Base-by-base conservation (phyloP, 2,888 invertebrate species). In the Ypsolopha sequella region DNA sequence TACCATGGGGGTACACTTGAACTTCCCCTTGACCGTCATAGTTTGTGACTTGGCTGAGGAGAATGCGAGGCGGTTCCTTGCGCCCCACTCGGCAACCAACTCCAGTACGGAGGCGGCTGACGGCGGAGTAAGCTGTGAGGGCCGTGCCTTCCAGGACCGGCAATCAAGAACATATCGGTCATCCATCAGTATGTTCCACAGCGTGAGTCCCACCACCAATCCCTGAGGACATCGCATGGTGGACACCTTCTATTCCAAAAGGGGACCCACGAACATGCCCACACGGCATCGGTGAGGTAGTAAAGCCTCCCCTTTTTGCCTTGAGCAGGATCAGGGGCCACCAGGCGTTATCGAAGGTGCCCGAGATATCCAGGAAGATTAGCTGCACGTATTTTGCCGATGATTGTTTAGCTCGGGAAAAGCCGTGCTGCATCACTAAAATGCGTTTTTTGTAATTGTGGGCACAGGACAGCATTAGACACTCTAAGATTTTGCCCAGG, bases 401-500 rank as follows among this genome's bases (percentile, higher is more conserved):
- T n/a, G n/a, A n/a, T n/a, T n/a, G n/a, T n/a, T n/a, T n/a, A n/a
- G n/a, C n/a, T n/a, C n/a, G n/a, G n/a, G n/a, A n/a, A n/a, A n/a
- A n/a, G n/a, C n/a, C n/a, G n/a, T n/a, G n/a, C n/a, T n/a, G n/a
- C n/a, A n/a, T n/a, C n/a, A n/a, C n/a, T n/a, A n/a, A n/a, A n/a
- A n/a, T n/a, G n/a, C n/a, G n/a, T n/a, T n/a, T n/a, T n/a, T n/a
- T n/a, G n/a, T n/a, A n/a, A n/a, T n/a, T n/a, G n/a, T n/a, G n/a
- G 0, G 54, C 36, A 6, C 48, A 36, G 8, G 54, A 51, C 9
- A 52, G 41, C 0, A 70, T 53, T 0, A 65, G 52, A 0, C 61
- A 54, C 11, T 70, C 68, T 0, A 67, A 36, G 0, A 69, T 14
- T 13, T 71, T 70, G 0, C 65, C 66, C 6, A 70, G 41, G 0